Base-by-base conservation (phyloP, 2,797 vertebrate genomes). In the Takifugu ocellatus region DNA sequence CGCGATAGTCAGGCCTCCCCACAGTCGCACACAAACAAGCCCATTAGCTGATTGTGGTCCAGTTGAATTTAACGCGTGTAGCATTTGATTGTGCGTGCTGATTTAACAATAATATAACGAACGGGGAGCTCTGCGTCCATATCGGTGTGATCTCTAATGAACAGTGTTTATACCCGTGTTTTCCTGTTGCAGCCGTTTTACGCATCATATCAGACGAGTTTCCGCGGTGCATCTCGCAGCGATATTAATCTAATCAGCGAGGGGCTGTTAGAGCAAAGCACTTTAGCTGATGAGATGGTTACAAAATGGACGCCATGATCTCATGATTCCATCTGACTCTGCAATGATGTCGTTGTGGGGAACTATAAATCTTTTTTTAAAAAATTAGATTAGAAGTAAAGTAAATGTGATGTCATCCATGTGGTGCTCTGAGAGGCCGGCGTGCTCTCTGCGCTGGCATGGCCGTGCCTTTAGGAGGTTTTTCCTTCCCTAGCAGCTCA, bases 271-370 rank as follows among this genome's bases (percentile, higher is more conserved):
- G 8, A 71, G 77, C 75, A 83, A 75, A 83, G 84, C 87, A 86
- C 85, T 88, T 84, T 81, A 73, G 62, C 79, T 84, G 81, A 87
- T 88, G 77, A 82, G 79, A 59, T 70, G 2, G 54, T 10, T 58
- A 33, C 25, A 44, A 44, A 75, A 64, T 6, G 6, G 50, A 47
- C 2, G 25, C 63, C 53, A 59, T 54, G 74, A 81, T 66, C 75
- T 79, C 78, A 80, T 49, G 52, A 24, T 29, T 63, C 54, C 59
- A 45, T 64, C 55, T 58, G 63, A 70, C 46, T 56, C 59, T 42
- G 14, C 44, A 11, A 65, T 84, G 78, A 78, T 57, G 65, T 84
- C 84, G 72, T 31, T 53, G 3, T 1, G 1, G 42, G 16, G 11
- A 48, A 47, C 36, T 52, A 66, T 54, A 16, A 63, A 59, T 49